Evolutionary conservation across 2,888 invertebrate genomes (phyloP).

Genomic region (Sicus ferrugineus): DNA sequence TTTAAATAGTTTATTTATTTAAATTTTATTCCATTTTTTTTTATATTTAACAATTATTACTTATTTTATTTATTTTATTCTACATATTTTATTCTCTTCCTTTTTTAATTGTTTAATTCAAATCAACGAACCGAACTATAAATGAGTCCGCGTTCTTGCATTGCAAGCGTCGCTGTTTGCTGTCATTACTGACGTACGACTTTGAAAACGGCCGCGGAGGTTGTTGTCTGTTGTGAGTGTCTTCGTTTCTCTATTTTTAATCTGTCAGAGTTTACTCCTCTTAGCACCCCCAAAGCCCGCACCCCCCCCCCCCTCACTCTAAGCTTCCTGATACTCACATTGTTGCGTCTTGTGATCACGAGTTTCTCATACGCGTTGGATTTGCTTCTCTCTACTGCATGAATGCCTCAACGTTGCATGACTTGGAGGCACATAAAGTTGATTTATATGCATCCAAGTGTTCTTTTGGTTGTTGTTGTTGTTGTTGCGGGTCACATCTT

Average conservation of each 20-base stretch:
- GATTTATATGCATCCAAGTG: slow-evolving; percentile 28
- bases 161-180: not conserved
- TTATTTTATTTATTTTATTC: too few relatives aligned
- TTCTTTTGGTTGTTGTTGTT: slow-evolving; percentile 5
- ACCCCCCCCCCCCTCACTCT: not conserved
- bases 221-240: not conserved
- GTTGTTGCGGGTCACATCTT: not conserved
- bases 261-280: not conserved
- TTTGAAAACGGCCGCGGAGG: not conserved
- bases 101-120: too few relatives aligned
- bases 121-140: too few relatives aligned
- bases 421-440: slow-evolving; percentile 18
- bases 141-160: not conserved
- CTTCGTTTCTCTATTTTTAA: not conserved
- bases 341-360: not conserved
- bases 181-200: slow-evolving; percentile 6
- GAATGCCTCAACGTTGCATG: slow-evolving; percentile 1
- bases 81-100: too few relatives aligned
- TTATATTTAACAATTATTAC: too few relatives aligned
- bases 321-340: not conserved
- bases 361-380: not conserved
- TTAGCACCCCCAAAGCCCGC: not conserved
- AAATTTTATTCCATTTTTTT: too few relatives aligned
- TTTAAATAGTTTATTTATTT: too few relatives aligned
- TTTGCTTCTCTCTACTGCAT: not conserved